phyloP scores from a whole-genome alignment of 2,113 vertebrate species.

The Cepphus grylle region DNA sequence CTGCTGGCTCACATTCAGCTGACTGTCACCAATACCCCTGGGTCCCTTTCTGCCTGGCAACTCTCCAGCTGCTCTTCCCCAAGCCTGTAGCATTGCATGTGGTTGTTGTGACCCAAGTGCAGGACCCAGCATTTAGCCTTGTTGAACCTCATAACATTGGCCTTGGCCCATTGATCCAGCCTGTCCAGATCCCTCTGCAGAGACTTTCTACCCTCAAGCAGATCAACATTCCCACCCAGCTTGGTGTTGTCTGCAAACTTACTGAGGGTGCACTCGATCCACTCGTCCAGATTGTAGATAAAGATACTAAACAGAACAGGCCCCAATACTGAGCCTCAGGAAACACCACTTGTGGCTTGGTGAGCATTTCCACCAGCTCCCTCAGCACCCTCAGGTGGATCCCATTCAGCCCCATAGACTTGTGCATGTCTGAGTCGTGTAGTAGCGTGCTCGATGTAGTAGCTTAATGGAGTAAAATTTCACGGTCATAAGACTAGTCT shows the following conservation, averaged over 20 bases:
- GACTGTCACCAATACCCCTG: not conserved
- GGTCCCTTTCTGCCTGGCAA: not conserved
- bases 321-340: not conserved
- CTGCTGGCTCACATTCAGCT: not conserved
- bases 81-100: not conserved
- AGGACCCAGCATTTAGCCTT: not conserved
- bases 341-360: not conserved
- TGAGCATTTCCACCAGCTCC: not conserved
- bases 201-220: not conserved
- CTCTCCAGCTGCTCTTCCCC: not conserved
- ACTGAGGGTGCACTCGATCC: not conserved
- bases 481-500: not conserved
- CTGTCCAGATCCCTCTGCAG: not conserved
- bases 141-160: not conserved
- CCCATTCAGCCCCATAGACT: not conserved
- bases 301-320: not conserved
- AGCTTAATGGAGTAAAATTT: not conserved
- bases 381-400: not conserved
- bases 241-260: not conserved
- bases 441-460: not conserved
- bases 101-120: not conserved
- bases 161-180: not conserved
- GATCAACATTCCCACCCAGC: not conserved
- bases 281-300: not conserved
- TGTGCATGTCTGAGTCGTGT: not conserved